Percentiles rank a stretch among this genome's conserved stretches.
phyloP scores from a whole-genome alignment of 2,888 invertebrate genomes.

The Thymelicus lineola region DNA sequence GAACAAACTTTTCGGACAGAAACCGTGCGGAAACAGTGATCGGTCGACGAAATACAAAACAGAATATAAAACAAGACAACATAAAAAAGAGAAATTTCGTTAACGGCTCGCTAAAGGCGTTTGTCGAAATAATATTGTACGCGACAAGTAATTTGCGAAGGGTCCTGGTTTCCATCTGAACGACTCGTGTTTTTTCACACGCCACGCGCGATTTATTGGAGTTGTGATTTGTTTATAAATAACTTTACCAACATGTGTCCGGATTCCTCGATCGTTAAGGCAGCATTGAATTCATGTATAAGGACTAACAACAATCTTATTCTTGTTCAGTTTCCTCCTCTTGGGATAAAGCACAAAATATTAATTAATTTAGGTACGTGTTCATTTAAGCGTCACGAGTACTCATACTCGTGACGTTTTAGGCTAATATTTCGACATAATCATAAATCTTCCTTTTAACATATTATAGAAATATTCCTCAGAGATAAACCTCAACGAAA shows the following conservation, averaged over 20 bases:
- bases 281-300: slow-evolving; percentile 11
- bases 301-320: too few species aligned
- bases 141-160: slow-evolving; percentile 30
- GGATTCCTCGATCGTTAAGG: slow-evolving; percentile 13
- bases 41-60: slow-evolving; percentile 42
- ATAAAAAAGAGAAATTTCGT: slow-evolving; percentile 32
- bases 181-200: slow-evolving; percentile 30
- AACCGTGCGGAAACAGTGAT: slow-evolving; percentile 53
- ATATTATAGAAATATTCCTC: too few species aligned
- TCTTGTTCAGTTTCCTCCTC: too few species aligned
- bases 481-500: too few species aligned
- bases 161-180: slow-evolving; percentile 21
- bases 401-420: too few species aligned
- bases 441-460: too few species aligned
- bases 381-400: too few species aligned
- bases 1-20: slow-evolving; percentile 61
- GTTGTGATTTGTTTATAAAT: slow-evolving; percentile 36
- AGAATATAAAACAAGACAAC: slow-evolving; percentile 31
- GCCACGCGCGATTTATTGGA: slow-evolving; percentile 8
- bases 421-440: too few species aligned
- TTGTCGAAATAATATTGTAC: slow-evolving; percentile 25
- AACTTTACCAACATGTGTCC: slow-evolving; percentile 11
- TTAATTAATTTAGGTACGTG: too few species aligned
- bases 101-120: slow-evolving; percentile 32
- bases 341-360: too few species aligned